Evolutionary conservation across 2,113 vertebrate species (phyloP).

Genomic region (Corynorhinus townsendii): DNA sequence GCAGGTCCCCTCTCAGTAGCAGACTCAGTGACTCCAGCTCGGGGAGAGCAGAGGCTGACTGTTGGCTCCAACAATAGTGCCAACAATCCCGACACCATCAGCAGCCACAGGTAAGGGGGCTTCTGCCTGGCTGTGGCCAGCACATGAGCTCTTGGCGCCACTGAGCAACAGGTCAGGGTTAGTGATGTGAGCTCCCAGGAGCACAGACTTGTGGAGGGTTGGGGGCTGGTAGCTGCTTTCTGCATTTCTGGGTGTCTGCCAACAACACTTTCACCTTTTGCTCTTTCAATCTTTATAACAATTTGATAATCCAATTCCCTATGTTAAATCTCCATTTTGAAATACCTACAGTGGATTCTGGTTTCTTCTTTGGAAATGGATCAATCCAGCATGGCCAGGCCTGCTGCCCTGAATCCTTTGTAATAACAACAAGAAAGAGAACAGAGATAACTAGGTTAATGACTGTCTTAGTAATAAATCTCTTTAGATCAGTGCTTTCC

Average conservation of each 20-base stretch:
- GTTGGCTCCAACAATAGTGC: accelerated
- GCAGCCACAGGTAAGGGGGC: neutral
- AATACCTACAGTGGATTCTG: neutral
- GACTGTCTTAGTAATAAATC: neutral
- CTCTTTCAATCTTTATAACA: neutral
- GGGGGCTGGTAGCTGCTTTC: neutral
- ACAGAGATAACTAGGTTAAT: neutral
- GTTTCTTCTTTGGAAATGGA: neutral
- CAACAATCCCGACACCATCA: accelerated
- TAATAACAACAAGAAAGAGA: neutral
- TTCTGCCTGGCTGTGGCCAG: neutral
- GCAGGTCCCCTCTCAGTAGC: neutral
- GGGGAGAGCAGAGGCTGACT: neutral
- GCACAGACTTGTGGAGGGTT: neutral
- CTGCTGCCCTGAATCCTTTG: neutral
- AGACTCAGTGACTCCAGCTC: neutral
- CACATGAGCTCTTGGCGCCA: neutral
- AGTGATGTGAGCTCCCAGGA: accelerated
- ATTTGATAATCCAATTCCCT: neutral
- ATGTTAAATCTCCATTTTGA: neutral
- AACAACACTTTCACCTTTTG: neutral
- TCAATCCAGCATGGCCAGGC: neutral
- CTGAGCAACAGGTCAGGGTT: neutral
- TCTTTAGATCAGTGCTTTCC: neutral
- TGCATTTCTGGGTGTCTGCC: neutral